Evolutionary conservation across 2,797 vertebrate species (phyloP).

Genomic region (Leptatherina wallacei): DNA sequence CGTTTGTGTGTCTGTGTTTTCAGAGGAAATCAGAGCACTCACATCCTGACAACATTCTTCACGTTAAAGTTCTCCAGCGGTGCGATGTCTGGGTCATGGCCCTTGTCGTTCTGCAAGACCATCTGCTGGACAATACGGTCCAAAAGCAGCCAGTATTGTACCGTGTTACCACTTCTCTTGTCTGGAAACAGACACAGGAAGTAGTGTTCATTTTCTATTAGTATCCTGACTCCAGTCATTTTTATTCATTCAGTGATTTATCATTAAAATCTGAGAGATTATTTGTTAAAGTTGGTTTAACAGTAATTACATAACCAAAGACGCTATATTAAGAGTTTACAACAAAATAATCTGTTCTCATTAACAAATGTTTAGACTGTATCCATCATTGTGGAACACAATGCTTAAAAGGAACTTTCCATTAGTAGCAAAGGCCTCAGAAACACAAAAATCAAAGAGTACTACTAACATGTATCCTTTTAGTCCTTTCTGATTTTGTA

Average conservation of each 20-base stretch:
- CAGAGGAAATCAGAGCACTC: conserved; percentile 52
- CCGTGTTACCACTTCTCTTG: conserved; percentile 96
- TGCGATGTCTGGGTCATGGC: conserved; percentile 94
- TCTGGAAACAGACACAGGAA: conserved; percentile 77
- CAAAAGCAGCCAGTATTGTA: conserved; percentile 97
- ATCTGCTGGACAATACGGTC: conserved; percentile 98
- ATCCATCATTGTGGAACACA: conserved; percentile 2
- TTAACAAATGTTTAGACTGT: conserved; percentile 4
- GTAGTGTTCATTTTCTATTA: conserved; percentile 13
- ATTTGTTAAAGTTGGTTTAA: neutral
- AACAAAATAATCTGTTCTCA: conserved; percentile 12
- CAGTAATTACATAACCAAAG: conserved; percentile 13
- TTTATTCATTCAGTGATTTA: conserved; percentile 2
- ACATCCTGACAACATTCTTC: conserved; percentile 98
- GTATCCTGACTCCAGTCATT: neutral
- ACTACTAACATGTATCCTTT: neutral
- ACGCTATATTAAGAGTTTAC: neutral
- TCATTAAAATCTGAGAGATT: conserved; percentile 3
- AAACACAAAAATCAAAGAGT: neutral
- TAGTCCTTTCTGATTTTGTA: neutral
- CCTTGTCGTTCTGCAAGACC: conserved; percentile 97
- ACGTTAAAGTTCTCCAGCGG: conserved; percentile 99
- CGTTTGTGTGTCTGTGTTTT: conserved; percentile 19
- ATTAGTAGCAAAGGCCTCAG: conserved; percentile 4
- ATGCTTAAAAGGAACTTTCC: neutral